phyloP scores from a whole-genome alignment of 1,140 invertebrate species.

The Cecropterus lyciades region DNA sequence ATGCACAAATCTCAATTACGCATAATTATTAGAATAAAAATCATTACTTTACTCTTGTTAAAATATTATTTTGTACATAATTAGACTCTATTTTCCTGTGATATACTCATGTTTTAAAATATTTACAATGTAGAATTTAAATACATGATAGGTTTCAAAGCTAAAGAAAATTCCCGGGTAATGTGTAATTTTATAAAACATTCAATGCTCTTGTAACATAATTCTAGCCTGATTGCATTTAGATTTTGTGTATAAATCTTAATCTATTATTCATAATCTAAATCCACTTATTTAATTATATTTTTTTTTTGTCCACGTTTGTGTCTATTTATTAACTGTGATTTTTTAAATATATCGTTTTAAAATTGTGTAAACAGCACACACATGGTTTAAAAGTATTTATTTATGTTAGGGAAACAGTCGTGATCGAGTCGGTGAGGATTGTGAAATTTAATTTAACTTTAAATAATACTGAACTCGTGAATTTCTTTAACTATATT shows the following conservation, averaged over 20 bases:
- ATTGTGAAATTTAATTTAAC: neutral
- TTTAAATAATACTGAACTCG: neutral
- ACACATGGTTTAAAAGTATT: neutral
- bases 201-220: too few species aligned
- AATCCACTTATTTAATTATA: neutral
- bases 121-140: neutral
- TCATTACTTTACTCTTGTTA: too few species aligned
- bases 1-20: constrained; percentile 11
- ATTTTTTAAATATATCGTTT: neutral
- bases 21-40: neutral
- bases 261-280: too few species aligned
- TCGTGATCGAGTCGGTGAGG: too few species aligned
- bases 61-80: neutral
- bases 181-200: too few species aligned
- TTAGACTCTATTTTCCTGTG: neutral
- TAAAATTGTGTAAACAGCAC: neutral
- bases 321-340: too few species aligned
- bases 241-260: too few species aligned
- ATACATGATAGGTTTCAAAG: neutral
- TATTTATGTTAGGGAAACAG: neutral
- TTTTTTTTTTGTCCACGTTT: neutral
- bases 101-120: neutral
- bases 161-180: neutral
- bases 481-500: neutral
- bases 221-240: too few species aligned